These are phyloP conservation scores for Chionodraco myersi DNA, from an alignment of 2,113 vertebrate species.

Conservation along the genomic window DNA sequence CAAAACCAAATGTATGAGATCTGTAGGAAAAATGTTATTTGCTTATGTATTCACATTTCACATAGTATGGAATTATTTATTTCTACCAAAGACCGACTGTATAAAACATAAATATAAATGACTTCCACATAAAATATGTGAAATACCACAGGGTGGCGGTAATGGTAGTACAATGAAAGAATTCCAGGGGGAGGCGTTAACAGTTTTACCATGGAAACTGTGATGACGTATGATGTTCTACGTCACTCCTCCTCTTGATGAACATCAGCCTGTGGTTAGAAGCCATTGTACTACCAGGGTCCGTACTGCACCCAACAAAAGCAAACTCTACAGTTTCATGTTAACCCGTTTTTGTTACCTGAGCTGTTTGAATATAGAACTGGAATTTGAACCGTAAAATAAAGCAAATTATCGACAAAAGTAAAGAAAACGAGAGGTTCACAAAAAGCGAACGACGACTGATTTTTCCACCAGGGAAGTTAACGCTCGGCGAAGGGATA, in stretches of 20 bases:
- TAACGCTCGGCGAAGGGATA: constrained; percentile 51
- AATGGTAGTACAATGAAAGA: background rate
- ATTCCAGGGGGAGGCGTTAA: constrained; percentile 14
- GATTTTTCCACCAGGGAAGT: constrained; percentile 11
- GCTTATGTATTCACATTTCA: too few species aligned
- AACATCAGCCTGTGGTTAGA: constrained; percentile 7
- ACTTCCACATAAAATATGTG: too few species aligned
- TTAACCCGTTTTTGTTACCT: background rate
- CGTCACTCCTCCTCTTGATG: background rate
- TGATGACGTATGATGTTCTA: constrained; percentile 59
- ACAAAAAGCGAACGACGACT: background rate
- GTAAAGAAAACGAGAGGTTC: background rate
- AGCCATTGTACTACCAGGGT: constrained; percentile 50
- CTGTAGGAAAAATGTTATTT: too few species aligned
- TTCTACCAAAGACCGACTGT: too few species aligned
- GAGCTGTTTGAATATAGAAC: background rate
- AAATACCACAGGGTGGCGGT: background rate
- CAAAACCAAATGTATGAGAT: too few species aligned
- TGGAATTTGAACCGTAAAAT: background rate
- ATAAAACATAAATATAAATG: too few species aligned
- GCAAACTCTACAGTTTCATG: background rate
- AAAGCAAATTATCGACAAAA: background rate
- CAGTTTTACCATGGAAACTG: constrained; percentile 48
- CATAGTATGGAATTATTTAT: too few species aligned
- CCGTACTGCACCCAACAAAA: background rate